Evolutionary conservation across 2,888 invertebrate genomes (phyloP), one percentile per base, ranked within the genome.

Genomic region (Heterodera filipjevi): DNA sequence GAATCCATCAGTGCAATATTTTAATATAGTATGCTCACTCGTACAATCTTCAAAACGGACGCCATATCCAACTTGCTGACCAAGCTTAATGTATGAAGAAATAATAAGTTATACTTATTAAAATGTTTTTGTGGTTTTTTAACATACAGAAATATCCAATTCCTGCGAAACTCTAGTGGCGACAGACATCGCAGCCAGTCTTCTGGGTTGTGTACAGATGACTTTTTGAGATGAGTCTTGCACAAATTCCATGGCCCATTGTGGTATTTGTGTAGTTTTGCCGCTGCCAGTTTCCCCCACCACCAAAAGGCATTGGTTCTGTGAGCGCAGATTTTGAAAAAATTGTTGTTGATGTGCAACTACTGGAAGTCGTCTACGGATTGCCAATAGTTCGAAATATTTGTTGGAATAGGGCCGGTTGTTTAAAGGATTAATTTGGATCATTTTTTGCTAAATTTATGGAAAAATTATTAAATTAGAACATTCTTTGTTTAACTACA

Each of bases 121-220:
- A 3, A 6, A 39, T 39, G 39, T 6, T 6, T 39, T 39, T 39
- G 39, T 10, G 39, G 39, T 39, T 39, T 39, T 39, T 39, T 39
- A 39, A 39, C 39, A 10, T 32, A 39, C 39, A 39, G 46, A 49
- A 49, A 49, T 2, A 49, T 16, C 46, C 19, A 49, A 6, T 39
- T 39, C 39, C 39, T 39, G 5, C 10, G 39, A 3, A 39, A 39
- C 99, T 90, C 99, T 92, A 89, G 97, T 96, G 46, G 46, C 46
- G 2, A 49, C 12, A 16, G 10, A 49, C 46, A 19, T 49, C 12
- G 46, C 46, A 12, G 46, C 46, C 46, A 49, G 19, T 2, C 46
- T 12, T 49, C 46, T 8, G 2, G 46, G 46, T 14, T 49, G 46
- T 3, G 46, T 49, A 16, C 46, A 49, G 14, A 19, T 19, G 14